Base-by-base conservation (phyloP, 2,113 vertebrate species). In the Cathartes aura region DNA sequence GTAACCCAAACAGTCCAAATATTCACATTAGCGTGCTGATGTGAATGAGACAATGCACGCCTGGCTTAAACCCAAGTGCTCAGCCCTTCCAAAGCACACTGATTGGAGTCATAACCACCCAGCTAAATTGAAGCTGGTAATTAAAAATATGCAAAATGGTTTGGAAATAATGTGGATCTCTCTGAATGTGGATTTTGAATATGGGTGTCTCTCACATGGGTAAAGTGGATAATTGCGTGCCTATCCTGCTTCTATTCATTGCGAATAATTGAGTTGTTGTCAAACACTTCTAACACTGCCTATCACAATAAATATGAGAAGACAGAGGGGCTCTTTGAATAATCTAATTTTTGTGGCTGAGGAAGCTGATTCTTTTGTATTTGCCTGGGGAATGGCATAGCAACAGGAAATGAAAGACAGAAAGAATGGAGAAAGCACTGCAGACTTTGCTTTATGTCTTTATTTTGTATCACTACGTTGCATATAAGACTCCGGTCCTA, bases 201-300 rank as follows among this genome's bases (percentile, higher is more conserved):
- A 96, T 56, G 93, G 89, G 89, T 94, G 93, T 96, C 89, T 97
- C 87, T 96, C 93, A 91, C 62, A 93, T 32, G 96, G 96, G 74
- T 91, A 52, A 96, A 97, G 94, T 96, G 94, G 94, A 93, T 97
- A 97, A 97, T 97, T 97, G 96, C 95, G 88, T 96, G 94, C 94
- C 94, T 93, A 71, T 95, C 94, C 93, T 81, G 68, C 92, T 82
- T 81, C 96, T 87, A 97, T 97, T 97, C 94, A 95, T 74, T 68
- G 92, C 0, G 7, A 91, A 93, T 96, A 97, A 97, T 95, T 96
- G 96, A 97, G 96, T 95, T 97, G 97, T 97, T 97, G 96, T 96
- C 96, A 96, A 97, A 97, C 96, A 97, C 82, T 97, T 97, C 92
- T 48, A 93, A 48, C 88, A 32, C 79, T 89, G 96, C 90, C 95